Conservation (phyloP, 2,888 invertebrate species). For the Campopleginae sp. region DNA sequence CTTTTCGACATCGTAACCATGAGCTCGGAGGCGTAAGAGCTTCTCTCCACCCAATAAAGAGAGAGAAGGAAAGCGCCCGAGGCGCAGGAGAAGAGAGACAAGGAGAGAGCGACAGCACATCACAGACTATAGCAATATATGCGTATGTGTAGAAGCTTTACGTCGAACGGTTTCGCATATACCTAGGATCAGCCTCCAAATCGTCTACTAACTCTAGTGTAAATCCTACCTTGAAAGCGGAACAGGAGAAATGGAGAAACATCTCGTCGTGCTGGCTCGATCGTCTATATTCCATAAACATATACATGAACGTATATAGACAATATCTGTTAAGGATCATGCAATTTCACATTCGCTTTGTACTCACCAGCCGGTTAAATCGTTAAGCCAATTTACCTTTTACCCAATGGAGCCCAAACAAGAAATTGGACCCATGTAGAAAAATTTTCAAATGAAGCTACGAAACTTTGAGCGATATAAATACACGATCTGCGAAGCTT, state of each 20-base stretch:
- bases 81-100: background rate
- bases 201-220: conserved; percentile 63
- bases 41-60: conserved; percentile 22
- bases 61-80: background rate
- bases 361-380: background rate
- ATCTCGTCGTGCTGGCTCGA: conserved; percentile 31
- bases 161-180: conserved; percentile 22
- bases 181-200: conserved; percentile 57
- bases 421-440: background rate
- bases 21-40: conserved; percentile 39
- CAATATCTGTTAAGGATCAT: background rate
- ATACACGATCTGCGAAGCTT: background rate
- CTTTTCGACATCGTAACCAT: conserved; percentile 59
- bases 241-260: conserved; percentile 45
- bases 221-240: conserved; percentile 44
- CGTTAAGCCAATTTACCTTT: background rate
- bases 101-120: background rate
- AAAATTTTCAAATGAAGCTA: background rate
- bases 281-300: conserved; percentile 33
- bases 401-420: background rate
- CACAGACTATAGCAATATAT: conserved; percentile 29
- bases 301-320: background rate
- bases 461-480: background rate
- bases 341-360: background rate
- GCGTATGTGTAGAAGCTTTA: conserved; percentile 41